Evolutionary conservation across 2,797 vertebrate genomes (phyloP).

Genomic region (Falco peregrinus): DNA sequence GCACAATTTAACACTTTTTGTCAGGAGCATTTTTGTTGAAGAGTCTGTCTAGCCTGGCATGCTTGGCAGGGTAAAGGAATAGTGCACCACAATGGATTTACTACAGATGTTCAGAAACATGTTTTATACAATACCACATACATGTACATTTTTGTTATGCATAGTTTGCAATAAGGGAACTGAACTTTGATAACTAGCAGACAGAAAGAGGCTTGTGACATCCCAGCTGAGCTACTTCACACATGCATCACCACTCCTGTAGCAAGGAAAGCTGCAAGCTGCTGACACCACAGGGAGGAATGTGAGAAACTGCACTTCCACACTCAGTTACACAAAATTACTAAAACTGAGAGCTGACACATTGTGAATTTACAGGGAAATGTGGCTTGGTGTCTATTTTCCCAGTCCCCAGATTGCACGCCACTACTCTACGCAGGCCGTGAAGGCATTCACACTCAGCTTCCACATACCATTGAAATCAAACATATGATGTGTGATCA

Average conservation of each 20-base stretch:
- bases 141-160: accelerated
- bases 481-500: not conserved
- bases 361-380: not conserved
- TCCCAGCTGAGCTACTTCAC: not conserved
- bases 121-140: not conserved
- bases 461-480: not conserved
- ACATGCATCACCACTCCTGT: not conserved
- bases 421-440: not conserved
- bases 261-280: not conserved
- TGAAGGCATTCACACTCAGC: not conserved
- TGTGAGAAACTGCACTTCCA: not conserved
- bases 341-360: not conserved
- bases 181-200: not conserved
- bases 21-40: not conserved
- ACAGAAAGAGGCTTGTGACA: not conserved
- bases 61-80: not conserved
- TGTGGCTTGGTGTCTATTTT: not conserved
- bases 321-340: not conserved
- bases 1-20: not conserved
- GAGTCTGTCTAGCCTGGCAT: not conserved
- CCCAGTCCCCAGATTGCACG: not conserved
- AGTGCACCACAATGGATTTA: not conserved
- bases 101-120: accelerated
- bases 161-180: not conserved
- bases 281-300: not conserved